These are phyloP conservation scores for Cephalotes varians DNA, from an alignment of 2,888 invertebrate genomes.

Conservation along the genomic window DNA sequence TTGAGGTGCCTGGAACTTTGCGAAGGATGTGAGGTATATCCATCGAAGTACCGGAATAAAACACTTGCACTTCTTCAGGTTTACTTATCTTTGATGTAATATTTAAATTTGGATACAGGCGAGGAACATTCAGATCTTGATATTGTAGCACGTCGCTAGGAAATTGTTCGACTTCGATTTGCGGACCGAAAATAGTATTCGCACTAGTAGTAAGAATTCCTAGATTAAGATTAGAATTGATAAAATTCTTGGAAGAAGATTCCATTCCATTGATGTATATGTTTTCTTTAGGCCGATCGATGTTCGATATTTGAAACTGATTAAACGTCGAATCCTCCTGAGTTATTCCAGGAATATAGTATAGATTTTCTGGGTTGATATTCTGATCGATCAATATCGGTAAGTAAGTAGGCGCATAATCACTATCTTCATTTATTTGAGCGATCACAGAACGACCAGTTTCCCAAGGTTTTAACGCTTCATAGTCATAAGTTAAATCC, in stretches of 20 bases:
- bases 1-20: conserved; percentile 25
- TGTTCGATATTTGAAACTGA: conserved; percentile 23
- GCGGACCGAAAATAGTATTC: neutral
- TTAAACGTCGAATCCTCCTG: neutral
- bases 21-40: conserved; percentile 27
- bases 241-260: conserved; percentile 2
- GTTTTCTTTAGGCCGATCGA: conserved; percentile 17
- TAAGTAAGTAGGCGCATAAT: neutral
- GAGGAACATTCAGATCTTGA: neutral
- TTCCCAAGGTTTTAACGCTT: conserved; percentile 28
- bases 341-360: neutral
- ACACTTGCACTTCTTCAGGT: conserved; percentile 3
- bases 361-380: neutral
- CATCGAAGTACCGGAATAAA: conserved; percentile 20
- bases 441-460: conserved; percentile 26
- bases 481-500: conserved; percentile 27
- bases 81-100: neutral
- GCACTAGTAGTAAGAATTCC: conserved; percentile 14
- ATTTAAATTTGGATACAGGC: conserved; percentile 6
- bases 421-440: conserved; percentile 10
- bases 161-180: conserved; percentile 4
- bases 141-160: neutral
- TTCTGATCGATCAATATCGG: conserved; percentile 19
- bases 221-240: neutral
- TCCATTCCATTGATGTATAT: neutral